These are phyloP conservation scores for Pseudopleuronectes americanus DNA, from an alignment of 2,797 vertebrate species.

Conservation along the genomic window DNA sequence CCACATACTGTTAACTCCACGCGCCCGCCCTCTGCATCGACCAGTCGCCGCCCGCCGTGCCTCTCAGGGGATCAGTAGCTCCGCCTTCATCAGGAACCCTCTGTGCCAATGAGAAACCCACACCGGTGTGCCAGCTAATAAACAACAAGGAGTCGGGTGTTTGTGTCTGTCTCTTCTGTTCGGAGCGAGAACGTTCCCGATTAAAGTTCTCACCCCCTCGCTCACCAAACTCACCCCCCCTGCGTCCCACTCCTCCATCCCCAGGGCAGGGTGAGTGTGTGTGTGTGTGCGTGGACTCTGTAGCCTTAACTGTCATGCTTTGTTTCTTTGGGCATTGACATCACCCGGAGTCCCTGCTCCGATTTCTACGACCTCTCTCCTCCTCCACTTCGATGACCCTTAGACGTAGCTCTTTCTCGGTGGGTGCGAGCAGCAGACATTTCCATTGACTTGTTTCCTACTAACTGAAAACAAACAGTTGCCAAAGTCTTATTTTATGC, in stretches of 20 bases:
- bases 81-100: conserved; percentile 84
- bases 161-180: conserved; percentile 32
- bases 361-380: conserved; percentile 28
- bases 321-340: conserved; percentile 66
- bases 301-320: conserved; percentile 68
- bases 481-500: conserved; percentile 84
- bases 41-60: conserved; percentile 55
- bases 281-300: conserved; percentile 53
- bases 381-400: conserved; percentile 22
- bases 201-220: conserved; percentile 58
- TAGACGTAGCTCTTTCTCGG: conserved; percentile 31
- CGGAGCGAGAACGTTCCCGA: conserved; percentile 22
- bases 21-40: conserved; percentile 27
- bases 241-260: conserved; percentile 3
- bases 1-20: conserved; percentile 44
- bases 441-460: conserved; percentile 58
- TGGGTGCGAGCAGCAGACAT: conserved; percentile 47
- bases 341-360: conserved; percentile 53
- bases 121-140: conserved; percentile 85
- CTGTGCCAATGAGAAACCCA: conserved; percentile 84
- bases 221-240: conserved; percentile 24
- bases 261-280: conserved; percentile 1
- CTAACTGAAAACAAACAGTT: conserved; percentile 68
- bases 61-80: conserved; percentile 90
- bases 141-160: conserved; percentile 49